Percentiles rank a stretch among this genome's conserved stretches.
Evolutionary conservation across 1,140 invertebrate genomes (phyloP).

Genomic region (Drosophila tsacasi): DNA sequence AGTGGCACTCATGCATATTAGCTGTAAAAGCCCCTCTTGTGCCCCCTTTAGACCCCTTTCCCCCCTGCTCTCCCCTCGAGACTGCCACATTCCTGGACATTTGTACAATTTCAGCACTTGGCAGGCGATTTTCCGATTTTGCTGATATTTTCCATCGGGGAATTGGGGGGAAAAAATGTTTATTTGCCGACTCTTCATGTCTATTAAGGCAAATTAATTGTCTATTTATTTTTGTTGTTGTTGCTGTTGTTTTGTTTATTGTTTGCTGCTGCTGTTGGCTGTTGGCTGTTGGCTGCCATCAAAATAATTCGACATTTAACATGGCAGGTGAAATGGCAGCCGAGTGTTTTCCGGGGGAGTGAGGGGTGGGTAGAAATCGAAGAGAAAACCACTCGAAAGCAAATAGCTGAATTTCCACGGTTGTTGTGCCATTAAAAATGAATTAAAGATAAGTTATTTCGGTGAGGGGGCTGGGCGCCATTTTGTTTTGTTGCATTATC

Average conservation of each 20-base stretch:
- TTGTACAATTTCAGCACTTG: slow-evolving; percentile 19
- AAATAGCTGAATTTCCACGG: slow-evolving; percentile 53
- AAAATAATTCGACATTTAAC: slow-evolving; percentile 79
- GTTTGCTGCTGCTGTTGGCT: slow-evolving; percentile 38
- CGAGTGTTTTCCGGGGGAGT: not conserved
- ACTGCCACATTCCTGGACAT: slow-evolving; percentile 14
- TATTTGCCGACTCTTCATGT: slow-evolving; percentile 54
- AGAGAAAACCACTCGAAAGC: slow-evolving; percentile 65
- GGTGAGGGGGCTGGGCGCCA: slow-evolving; percentile 41
- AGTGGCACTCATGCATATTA: slow-evolving; percentile 30
- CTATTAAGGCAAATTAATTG: slow-evolving; percentile 81
- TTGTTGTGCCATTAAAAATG: slow-evolving; percentile 79
- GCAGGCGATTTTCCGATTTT: slow-evolving; percentile 29
- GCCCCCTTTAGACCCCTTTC: not conserved
- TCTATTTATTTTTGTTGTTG: slow-evolving; percentile 71
- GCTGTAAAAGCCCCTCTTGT: too few species aligned
- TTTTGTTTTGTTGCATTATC: slow-evolving; percentile 78
- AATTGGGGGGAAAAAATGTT: slow-evolving; percentile 23
- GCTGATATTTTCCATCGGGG: not conserved
- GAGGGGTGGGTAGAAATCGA: slow-evolving; percentile 18
- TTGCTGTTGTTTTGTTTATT: slow-evolving; percentile 17
- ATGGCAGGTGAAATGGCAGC: slow-evolving; percentile 55
- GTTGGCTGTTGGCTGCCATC: slow-evolving; percentile 50
- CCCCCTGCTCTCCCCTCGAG: not conserved
- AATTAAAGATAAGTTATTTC: slow-evolving; percentile 57